Evolutionary conservation across 2,797 vertebrate species (phyloP).

Genomic region (Sebastes elongatus): DNA sequence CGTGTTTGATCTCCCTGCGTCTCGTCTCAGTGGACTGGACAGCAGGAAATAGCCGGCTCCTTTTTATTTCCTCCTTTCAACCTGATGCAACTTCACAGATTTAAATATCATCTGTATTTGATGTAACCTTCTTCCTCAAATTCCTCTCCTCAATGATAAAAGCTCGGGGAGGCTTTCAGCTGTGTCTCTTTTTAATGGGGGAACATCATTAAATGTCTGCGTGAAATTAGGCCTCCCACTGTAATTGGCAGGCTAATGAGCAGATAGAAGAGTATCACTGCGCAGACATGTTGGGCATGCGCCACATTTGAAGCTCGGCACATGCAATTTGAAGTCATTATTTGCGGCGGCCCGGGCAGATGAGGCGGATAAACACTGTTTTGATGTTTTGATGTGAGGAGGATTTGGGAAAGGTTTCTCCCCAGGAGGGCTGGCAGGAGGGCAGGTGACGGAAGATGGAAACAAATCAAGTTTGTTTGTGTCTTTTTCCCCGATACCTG

Average conservation of each 20-base stretch:
- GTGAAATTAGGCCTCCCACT: conserved; percentile 47
- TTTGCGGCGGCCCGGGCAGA: neutral
- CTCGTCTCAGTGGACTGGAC: neutral
- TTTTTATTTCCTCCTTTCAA: neutral
- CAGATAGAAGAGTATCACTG: conserved; percentile 17
- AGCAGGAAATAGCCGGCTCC: neutral
- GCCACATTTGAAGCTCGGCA: neutral
- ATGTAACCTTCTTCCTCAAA: neutral
- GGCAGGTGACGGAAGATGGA: neutral
- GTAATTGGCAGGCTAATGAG: conserved; percentile 44
- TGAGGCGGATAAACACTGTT: neutral
- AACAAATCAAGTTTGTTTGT: neutral
- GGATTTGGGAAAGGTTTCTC: neutral
- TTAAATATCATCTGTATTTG: neutral
- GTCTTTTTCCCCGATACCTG: neutral
- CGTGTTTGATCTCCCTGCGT: neutral
- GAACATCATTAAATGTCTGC: conserved; percentile 21
- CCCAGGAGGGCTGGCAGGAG: neutral
- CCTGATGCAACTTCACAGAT: neutral
- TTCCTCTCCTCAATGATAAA: neutral
- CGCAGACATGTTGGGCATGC: neutral
- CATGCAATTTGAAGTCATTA: conserved; percentile 10
- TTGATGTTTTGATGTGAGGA: conserved; percentile 14
- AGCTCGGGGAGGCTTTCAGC: neutral
- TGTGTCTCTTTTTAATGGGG: conserved; percentile 2